These are phyloP conservation scores for Phoenicopterus ruber DNA, from an alignment of 2,113 vertebrate genomes.

Conservation along the genomic window DNA sequence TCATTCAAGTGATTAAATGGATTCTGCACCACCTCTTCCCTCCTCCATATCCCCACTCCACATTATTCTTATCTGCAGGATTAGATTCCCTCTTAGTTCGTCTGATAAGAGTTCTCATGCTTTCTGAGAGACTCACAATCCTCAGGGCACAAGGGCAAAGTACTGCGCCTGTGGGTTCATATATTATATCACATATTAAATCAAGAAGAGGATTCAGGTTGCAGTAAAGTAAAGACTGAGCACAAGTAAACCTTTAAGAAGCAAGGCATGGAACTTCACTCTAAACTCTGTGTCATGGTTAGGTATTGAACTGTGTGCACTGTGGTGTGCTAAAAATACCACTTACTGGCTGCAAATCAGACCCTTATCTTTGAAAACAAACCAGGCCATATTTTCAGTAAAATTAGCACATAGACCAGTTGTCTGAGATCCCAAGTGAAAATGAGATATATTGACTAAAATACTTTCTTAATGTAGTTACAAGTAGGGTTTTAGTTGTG, in stretches of 20 bases:
- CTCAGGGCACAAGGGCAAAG: neutral
- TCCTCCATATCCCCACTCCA: neutral
- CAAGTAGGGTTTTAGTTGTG: rapidly evolving
- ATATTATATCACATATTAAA: neutral
- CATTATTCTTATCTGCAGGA: slow-evolving; percentile 33
- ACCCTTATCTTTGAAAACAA: neutral
- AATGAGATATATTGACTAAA: neutral
- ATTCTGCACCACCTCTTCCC: slow-evolving; percentile 10
- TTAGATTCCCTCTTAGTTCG: slow-evolving; percentile 25
- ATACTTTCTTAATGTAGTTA: neutral
- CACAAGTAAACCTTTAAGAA: neutral
- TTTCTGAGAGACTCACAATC: neutral
- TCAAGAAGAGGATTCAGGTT: neutral
- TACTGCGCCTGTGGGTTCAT: neutral
- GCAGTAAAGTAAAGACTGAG: neutral
- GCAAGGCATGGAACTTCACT: neutral
- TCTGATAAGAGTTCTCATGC: neutral
- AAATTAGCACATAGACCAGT: neutral
- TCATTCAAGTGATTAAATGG: neutral
- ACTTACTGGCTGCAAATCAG: neutral
- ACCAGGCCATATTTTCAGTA: neutral
- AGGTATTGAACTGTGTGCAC: neutral
- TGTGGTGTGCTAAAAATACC: neutral
- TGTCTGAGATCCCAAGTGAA: neutral
- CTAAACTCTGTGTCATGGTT: neutral